Conservation (phyloP, 2,888 invertebrate species). For the Tryphoninae sp. region DNA sequence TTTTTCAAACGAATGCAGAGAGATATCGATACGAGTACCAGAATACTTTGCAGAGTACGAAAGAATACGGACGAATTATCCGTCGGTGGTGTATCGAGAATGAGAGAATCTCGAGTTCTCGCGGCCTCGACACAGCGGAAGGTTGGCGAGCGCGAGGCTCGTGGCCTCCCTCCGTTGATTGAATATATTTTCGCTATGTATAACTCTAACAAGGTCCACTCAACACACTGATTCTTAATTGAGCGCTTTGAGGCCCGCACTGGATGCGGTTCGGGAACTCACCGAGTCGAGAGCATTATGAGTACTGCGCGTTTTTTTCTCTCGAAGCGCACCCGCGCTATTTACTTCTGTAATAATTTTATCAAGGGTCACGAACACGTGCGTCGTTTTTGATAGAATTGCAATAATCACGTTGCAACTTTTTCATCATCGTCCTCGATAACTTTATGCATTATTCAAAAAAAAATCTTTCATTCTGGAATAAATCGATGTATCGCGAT, state of each 20-base stretch:
- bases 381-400: conserved; percentile 40
- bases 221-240: conserved; percentile 73
- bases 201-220: conserved; percentile 73
- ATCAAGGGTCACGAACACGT: conserved; percentile 50
- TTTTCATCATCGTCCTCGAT: not conserved
- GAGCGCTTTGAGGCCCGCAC: conserved; percentile 59
- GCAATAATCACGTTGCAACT: not conserved
- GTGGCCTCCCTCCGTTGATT: conserved; percentile 72
- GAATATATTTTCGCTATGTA: conserved; percentile 71
- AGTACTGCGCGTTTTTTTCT: not conserved
- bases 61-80: too few relatives aligned
- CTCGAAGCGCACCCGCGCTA: not conserved
- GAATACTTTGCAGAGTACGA: too few relatives aligned
- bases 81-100: not conserved
- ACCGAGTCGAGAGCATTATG: not conserved
- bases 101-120: conserved; percentile 33
- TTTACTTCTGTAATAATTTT: not conserved
- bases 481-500: not conserved
- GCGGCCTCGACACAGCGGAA: conserved; percentile 72
- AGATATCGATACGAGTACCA: too few relatives aligned
- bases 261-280: conserved; percentile 41
- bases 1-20: too few relatives aligned
- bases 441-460: too few relatives aligned
- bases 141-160: conserved; percentile 68
- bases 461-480: not conserved